Percentiles rank a stretch among this genome's conserved stretches.
Conservation (phyloP, 2,888 invertebrate species). For the Xestia rhomboidea region DNA sequence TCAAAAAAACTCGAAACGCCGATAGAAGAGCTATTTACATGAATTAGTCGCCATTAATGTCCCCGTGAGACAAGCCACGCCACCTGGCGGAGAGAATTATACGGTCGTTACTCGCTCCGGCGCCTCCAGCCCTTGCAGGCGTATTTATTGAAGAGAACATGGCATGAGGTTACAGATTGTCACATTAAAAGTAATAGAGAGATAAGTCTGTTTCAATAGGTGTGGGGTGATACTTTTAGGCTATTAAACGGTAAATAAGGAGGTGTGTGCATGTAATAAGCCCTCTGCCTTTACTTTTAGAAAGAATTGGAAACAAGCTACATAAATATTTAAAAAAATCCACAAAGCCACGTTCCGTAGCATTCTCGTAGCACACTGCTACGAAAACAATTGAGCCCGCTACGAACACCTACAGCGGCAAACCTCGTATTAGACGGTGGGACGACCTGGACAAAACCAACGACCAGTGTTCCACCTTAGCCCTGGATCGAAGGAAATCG, state of each 20-base stretch:
- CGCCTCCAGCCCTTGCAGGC: conserved; percentile 75
- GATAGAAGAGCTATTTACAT: conserved; percentile 85
- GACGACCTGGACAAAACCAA: neutral
- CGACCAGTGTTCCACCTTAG: neutral
- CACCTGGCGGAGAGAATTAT: conserved; percentile 88
- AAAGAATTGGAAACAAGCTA: neutral
- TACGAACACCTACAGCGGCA: conserved; percentile 8
- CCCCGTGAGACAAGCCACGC: conserved; percentile 87
- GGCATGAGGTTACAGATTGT: conserved; percentile 54
- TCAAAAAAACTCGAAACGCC: conserved; percentile 79
- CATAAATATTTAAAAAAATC: neutral
- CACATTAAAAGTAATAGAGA: conserved; percentile 58
- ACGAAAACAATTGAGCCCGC: neutral
- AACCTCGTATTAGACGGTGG: neutral
- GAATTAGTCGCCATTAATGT: conserved; percentile 89
- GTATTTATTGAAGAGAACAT: conserved; percentile 72
- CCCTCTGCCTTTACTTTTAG: neutral
- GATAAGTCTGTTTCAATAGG: conserved; percentile 42
- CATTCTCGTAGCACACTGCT: conserved; percentile 28
- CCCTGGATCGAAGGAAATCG: neutral
- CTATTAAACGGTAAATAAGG: neutral
- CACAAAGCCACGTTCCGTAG: neutral
- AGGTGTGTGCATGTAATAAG: neutral
- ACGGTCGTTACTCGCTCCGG: conserved; percentile 87
- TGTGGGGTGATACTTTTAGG: conserved; percentile 2